These are phyloP conservation scores for Lochmaea capreae DNA, from an alignment of 2,888 invertebrate genomes.

Conservation along the genomic window DNA sequence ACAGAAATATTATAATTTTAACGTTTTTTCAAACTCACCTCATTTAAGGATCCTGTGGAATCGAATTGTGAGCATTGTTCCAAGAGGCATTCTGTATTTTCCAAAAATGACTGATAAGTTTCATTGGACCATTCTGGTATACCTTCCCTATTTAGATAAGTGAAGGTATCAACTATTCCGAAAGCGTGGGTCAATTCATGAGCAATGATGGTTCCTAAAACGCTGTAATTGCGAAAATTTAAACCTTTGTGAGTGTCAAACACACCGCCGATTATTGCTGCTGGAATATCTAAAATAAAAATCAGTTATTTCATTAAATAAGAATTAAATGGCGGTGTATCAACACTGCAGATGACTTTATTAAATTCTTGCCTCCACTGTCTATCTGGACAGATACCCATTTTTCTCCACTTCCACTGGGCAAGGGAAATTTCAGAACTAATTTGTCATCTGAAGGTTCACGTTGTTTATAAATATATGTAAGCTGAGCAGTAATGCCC, in stretches of 20 bases:
- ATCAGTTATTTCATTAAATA: not conserved
- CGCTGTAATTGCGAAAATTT: conserved; percentile 56
- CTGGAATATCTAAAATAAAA: conserved; percentile 53
- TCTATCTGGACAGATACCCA: no score
- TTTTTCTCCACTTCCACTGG: no score
- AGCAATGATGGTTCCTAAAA: conserved; percentile 56
- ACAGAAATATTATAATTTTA: no score
- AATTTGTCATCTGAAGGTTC: no score
- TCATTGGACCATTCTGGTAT: conserved; percentile 46
- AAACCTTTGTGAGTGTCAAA: conserved; percentile 52
- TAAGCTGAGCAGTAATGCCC: no score
- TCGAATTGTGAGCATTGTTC: conserved; percentile 49
- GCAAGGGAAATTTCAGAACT: no score
- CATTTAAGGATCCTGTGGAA: not conserved
- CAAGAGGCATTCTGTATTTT: conserved; percentile 47
- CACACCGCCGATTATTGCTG: conserved; percentile 53
- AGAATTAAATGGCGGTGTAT: not conserved
- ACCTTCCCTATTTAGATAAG: conserved; percentile 24
- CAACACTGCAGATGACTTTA: no score
- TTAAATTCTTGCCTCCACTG: no score
- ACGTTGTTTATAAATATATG: no score
- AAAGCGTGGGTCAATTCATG: conserved; percentile 56
- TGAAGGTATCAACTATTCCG: conserved; percentile 38
- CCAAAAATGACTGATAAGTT: conserved; percentile 42
- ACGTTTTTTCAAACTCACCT: conserved; percentile 22